A percentile compares a stretch with the other conserved stretches of the same genome.
Evolutionary conservation across 2,797 vertebrate species (phyloP).

Genomic region (Labroides dimidiatus): DNA sequence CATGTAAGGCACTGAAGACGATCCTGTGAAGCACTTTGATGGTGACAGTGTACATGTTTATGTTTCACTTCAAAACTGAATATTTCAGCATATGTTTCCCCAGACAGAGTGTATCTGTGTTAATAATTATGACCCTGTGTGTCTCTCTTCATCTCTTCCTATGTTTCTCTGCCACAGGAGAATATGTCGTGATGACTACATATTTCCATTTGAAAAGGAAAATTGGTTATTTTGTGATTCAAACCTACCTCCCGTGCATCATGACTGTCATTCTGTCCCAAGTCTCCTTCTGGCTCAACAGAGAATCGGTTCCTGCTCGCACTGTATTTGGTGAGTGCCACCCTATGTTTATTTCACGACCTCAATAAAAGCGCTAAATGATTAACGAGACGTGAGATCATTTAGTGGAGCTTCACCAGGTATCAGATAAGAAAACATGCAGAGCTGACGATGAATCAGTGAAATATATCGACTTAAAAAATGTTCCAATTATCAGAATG

Average conservation of each 20-base stretch:
- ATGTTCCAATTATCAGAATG: slow-evolving; percentile 18
- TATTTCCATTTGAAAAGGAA: slow-evolving; percentile 99
- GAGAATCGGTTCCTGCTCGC: slow-evolving; percentile 97
- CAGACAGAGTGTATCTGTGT: slow-evolving; percentile 52
- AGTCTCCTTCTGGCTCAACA: slow-evolving; percentile 99
- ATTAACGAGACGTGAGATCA: slow-evolving; percentile 29
- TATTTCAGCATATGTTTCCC: slow-evolving; percentile 65
- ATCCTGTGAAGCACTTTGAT: slow-evolving; percentile 24
- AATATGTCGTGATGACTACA: slow-evolving; percentile 99
- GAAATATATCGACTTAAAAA: slow-evolving; percentile 12
- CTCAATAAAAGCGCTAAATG: slow-evolving; percentile 36
- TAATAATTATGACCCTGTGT: slow-evolving; percentile 73
- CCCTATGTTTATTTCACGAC: slow-evolving; percentile 31
- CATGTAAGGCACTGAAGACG: slow-evolving; percentile 8
- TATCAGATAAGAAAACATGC: slow-evolving; percentile 23
- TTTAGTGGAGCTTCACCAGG: slow-evolving; percentile 14
- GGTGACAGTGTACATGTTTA: slow-evolving; percentile 18
- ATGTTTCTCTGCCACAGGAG: slow-evolving; percentile 84
- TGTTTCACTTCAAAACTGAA: slow-evolving; percentile 58
- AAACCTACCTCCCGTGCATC: slow-evolving; percentile 99
- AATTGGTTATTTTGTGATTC: slow-evolving; percentile 99
- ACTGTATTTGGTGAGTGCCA: slow-evolving; percentile 96
- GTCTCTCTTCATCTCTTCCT: slow-evolving; percentile 54
- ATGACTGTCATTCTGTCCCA: slow-evolving; percentile 99
- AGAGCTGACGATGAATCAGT: slow-evolving; percentile 23